Conservation (phyloP, 1,140 invertebrate species). For the Wiebesia pumilae region DNA sequence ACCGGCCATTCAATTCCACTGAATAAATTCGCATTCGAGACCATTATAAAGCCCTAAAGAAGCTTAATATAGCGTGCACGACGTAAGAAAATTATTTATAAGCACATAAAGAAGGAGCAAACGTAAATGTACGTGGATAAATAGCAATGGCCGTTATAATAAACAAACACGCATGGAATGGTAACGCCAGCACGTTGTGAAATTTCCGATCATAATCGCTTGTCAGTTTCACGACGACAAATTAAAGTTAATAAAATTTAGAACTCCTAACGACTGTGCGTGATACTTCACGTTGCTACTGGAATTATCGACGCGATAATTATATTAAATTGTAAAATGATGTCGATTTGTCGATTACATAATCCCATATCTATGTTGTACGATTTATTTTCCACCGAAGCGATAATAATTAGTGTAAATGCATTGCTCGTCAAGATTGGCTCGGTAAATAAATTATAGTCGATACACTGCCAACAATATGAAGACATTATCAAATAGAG, state of each 20-base stretch:
- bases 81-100: not conserved
- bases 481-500: not conserved
- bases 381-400: not conserved
- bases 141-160: not conserved
- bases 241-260: conserved; percentile 62
- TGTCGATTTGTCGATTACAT: conserved; percentile 62
- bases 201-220: conserved; percentile 31
- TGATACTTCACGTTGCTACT: conserved; percentile 17
- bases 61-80: not conserved
- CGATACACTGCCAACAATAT: not conserved
- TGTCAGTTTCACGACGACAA: conserved; percentile 42
- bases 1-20: not conserved
- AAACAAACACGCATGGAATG: not conserved
- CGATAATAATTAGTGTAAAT: conserved; percentile 44
- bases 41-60: not conserved
- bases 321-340: conserved; percentile 62
- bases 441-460: conserved; percentile 26
- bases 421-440: conserved; percentile 10
- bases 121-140: not conserved
- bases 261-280: conserved; percentile 23
- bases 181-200: not conserved
- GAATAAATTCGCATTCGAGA: not conserved
- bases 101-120: not conserved
- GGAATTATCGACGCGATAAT: conserved; percentile 60
- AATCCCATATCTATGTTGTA: conserved; percentile 7